A percentile compares a stretch with the other conserved stretches of the same genome.
These are phyloP conservation scores for Petrophora chlorosata DNA, from an alignment of 2,888 invertebrate species.

Conservation along the genomic window DNA sequence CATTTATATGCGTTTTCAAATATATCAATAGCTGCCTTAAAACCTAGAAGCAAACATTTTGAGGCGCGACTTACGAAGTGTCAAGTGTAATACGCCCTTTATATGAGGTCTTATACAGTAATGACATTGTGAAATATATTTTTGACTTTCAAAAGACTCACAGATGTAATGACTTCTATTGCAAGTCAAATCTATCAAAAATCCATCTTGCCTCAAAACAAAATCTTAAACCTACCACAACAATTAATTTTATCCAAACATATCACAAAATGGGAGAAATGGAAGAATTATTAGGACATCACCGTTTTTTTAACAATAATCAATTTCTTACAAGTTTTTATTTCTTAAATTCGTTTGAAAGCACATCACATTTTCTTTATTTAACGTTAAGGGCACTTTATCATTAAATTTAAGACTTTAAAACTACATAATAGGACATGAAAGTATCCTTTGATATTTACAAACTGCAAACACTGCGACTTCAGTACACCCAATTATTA, in stretches of 20 bases:
- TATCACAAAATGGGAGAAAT: constrained; percentile 53
- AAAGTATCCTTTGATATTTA: no score
- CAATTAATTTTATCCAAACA: constrained; percentile 37
- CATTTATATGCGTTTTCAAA: constrained; percentile 17
- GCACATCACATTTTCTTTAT: constrained; percentile 39
- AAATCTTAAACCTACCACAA: constrained; percentile 11
- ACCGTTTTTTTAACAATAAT: constrained; percentile 18
- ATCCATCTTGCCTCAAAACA: constrained; percentile 6
- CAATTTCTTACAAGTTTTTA: constrained; percentile 20
- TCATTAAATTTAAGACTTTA: constrained; percentile 3
- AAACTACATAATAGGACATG: no score
- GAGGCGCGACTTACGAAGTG: constrained; percentile 5
- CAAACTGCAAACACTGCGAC: no score
- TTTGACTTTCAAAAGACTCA: no score
- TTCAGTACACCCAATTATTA: no score
- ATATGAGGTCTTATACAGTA: no score
- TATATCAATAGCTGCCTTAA: constrained; percentile 12
- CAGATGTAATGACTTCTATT: no score
- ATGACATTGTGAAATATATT: no score
- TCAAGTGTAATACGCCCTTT: no score
- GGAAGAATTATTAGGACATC: constrained; percentile 52
- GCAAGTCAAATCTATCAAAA: no score
- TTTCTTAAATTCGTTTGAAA: constrained; percentile 42
- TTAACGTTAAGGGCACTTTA: constrained; percentile 39
- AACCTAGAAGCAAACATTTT: not conserved